Evolutionary conservation across 2,888 invertebrate species (phyloP), one percentile per base, ranked within the genome.

Genomic region (Lordiphosa fenestrarum): DNA sequence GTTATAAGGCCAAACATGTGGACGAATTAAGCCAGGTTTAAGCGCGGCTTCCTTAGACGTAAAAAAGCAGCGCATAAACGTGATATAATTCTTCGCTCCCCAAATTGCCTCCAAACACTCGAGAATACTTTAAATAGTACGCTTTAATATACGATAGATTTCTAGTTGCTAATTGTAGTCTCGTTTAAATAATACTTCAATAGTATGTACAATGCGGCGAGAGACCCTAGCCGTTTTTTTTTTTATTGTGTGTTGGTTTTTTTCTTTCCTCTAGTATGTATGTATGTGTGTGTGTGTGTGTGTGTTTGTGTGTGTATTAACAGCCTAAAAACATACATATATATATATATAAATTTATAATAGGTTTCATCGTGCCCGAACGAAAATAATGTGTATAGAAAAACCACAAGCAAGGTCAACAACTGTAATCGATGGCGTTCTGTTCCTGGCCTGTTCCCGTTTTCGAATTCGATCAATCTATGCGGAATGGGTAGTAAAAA

Each of bases 171-270:
- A 57, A 30, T 30, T 30, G 36, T 66, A 66, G 63, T 57, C 63
- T 63, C 50, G 52, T 61, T 64, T 77, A 63, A 81, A 77, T 84
- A 84, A 76, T 76, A 76, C 84, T 76, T 84, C 67, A 73, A 81
- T 65, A 75, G 57, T 74, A 80, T 84, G 56, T 76, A 83, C 84
- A 84, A 38, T 44, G 13, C 62, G 60, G 69, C 73, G 75, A 53
- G 71, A 61, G 13, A 46, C 46, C 35, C 13, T 19, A 6, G 10
- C 10, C 35, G 42, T 2, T 25, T 7, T 44, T 2, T 2, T 42
- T 42, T 30, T 44, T 44, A 30, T 44, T 30, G 25, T 30, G 15
- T 19, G 19, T 19, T 19, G 1, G 19, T 19, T 42, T 7, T 6
- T 38, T 39, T 12, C 33, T 19, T 44, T 6, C 30, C 23, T 9